phyloP scores from a whole-genome alignment of 2,888 invertebrate genomes.

The Hirtodrosophila confusa region DNA sequence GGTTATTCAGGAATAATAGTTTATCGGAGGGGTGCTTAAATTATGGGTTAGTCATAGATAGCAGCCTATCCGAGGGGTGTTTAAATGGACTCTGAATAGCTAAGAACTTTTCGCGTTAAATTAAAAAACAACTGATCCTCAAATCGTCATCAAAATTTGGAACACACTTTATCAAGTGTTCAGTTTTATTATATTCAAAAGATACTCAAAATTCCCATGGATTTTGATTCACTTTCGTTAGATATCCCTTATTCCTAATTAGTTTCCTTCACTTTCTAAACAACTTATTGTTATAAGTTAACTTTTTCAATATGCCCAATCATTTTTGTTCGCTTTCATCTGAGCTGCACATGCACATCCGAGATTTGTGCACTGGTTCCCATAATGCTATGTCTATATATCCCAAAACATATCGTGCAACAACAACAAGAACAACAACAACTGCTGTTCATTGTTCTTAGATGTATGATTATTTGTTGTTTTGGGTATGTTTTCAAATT shows the following conservation, averaged over 20 bases:
- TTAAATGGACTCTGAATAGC: no score
- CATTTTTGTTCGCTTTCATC: conserved; percentile 47
- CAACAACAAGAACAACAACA: conserved; percentile 13
- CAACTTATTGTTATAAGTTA: conserved; percentile 1
- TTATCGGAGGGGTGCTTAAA: no score
- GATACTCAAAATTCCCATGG: no score
- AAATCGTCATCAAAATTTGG: no score
- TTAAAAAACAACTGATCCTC: no score
- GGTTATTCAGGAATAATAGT: no score
- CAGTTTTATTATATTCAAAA: no score
- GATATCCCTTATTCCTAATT: conserved; percentile 21
- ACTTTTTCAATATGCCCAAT: conserved; percentile 17
- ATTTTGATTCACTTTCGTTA: conserved; percentile 23
- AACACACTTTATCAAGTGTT: no score
- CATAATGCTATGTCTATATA: conserved; percentile 20
- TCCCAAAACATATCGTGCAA: conserved; percentile 6
- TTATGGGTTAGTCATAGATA: no score
- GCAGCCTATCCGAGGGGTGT: no score
- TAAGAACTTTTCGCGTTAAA: no score
- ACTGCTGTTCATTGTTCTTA: conserved; percentile 24
- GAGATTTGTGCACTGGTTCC: conserved; percentile 49
- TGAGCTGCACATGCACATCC: conserved; percentile 45
- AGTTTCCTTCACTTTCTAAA: conserved; percentile 41
- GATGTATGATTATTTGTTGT: background rate
- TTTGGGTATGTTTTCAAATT: conserved; percentile 37